phyloP scores from a whole-genome alignment of 2,113 vertebrate genomes.

The Pyrgilauda ruficollis region DNA sequence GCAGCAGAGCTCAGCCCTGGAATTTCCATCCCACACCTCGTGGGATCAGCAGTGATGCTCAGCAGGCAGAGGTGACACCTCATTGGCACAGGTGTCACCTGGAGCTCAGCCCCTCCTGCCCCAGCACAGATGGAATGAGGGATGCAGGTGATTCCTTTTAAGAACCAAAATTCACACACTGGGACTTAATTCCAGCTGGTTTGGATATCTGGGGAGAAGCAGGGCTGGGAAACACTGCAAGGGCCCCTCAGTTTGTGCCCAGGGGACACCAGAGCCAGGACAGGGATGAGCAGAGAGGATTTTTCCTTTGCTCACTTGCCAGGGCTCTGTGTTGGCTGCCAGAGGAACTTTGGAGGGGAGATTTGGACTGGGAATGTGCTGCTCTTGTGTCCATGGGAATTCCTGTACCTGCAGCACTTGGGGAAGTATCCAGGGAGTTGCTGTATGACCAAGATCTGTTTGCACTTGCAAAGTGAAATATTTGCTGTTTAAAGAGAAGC shows the following conservation, averaged over 20 bases:
- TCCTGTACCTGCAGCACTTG: neutral
- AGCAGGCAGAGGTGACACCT: neutral
- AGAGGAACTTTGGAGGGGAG: neutral
- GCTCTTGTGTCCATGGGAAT: neutral
- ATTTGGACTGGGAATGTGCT: neutral
- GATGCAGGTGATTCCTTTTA: neutral
- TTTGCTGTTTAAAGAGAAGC: constrained; percentile 3
- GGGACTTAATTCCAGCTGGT: neutral
- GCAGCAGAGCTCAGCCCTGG: neutral
- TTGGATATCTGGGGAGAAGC: neutral
- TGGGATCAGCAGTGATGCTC: neutral
- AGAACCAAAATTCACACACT: neutral
- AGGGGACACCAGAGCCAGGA: neutral
- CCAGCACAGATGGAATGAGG: neutral
- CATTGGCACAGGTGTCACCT: neutral
- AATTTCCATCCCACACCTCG: rapidly evolving
- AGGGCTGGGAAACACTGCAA: neutral
- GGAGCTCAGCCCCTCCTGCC: neutral
- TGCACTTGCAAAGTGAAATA: neutral
- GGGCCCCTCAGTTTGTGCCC: neutral
- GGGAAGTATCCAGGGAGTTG: neutral
- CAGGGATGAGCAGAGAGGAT: neutral
- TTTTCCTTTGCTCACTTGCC: neutral
- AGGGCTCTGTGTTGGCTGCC: neutral
- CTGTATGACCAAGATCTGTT: neutral